Percentiles rank a stretch among this genome's conserved stretches.
phyloP scores from a whole-genome alignment of 2,797 vertebrate genomes.

The Orestias chungarensis region DNA sequence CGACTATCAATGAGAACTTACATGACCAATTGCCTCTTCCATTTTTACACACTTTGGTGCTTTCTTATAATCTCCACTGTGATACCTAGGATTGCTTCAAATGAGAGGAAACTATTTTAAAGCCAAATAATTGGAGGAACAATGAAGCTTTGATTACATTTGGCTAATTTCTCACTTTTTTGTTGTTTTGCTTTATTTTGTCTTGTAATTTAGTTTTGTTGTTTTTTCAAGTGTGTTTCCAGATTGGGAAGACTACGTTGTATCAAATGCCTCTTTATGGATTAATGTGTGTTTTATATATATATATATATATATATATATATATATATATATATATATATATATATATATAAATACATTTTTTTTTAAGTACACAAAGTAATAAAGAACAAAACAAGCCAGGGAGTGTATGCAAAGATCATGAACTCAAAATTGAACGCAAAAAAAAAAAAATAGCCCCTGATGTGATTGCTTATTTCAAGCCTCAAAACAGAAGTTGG shows the following conservation, averaged over 20 bases:
- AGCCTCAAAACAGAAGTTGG: constrained; percentile 12
- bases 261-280: not conserved
- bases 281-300: constrained; percentile 3
- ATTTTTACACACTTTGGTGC: not conserved
- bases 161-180: not conserved
- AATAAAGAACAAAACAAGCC: not conserved
- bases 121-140: constrained; percentile 13
- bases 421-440: not conserved
- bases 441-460: not conserved
- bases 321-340: too few relatives aligned
- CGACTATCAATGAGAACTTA: too few relatives aligned
- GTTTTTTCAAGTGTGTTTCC: not conserved
- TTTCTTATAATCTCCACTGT: not conserved
- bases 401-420: not conserved
- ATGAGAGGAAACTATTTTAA: constrained; percentile 14
- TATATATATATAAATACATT: too few relatives aligned
- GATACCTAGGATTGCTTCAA: constrained; percentile 9
- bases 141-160: constrained; percentile 6
- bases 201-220: too few relatives aligned
- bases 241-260: constrained; percentile 14
- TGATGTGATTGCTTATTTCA: constrained; percentile 2
- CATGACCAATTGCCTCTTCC: not conserved
- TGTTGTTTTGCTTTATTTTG: not conserved
- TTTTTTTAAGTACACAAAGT: too few relatives aligned
- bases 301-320: too few relatives aligned